Base-by-base conservation (phyloP, 2,888 invertebrate genomes). In the Synergus japonicus region DNA sequence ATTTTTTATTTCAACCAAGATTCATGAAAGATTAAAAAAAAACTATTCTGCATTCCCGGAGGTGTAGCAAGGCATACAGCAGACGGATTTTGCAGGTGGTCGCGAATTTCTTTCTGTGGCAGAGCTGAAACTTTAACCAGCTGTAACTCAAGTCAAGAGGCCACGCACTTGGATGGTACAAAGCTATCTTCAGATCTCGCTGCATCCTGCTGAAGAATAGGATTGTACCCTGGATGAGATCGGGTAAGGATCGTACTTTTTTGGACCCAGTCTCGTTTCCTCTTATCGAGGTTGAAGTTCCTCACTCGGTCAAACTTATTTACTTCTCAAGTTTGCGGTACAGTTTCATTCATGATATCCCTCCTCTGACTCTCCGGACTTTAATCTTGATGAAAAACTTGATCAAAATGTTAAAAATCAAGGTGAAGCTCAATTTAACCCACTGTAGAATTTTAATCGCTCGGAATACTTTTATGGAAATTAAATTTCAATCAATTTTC, bases 91-190 rank as follows among this genome's bases (percentile, higher is more conserved):
- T 84, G 84, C 88, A 87, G 88, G 88, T 87, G 87, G 88, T 86
- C 87, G 85, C 81, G 81, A 81, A 84, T 81, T 85, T 86, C 86
- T 86, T 79, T 83, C 79, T 78, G 58, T 65, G 58, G 77, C 79
- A 78, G 77, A 82, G 83, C 77, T 88, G 88, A 88, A 88, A 88
- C 88, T 87, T 86, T 88, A 87, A 86, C 88, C 88, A 84, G 85
- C 86, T 85, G 88, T 88, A 88, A 88, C 86, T 88, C 87, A 88
- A 88, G 87, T 87, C 86, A 88, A 85, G 86, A 83, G 86, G 87
- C 87, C 85, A 87, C 87, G 85, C 85, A 87, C 86, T 86, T 84
- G 86, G 84, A 83, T 84, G 83, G 79, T 82, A 88, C 88, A 88
- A 88, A 88, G 88, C 88, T 88, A 88, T 88, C 88, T 86, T 78